Evolutionary conservation across 1,140 invertebrate species (phyloP).

Genomic region (Mya arenaria): DNA sequence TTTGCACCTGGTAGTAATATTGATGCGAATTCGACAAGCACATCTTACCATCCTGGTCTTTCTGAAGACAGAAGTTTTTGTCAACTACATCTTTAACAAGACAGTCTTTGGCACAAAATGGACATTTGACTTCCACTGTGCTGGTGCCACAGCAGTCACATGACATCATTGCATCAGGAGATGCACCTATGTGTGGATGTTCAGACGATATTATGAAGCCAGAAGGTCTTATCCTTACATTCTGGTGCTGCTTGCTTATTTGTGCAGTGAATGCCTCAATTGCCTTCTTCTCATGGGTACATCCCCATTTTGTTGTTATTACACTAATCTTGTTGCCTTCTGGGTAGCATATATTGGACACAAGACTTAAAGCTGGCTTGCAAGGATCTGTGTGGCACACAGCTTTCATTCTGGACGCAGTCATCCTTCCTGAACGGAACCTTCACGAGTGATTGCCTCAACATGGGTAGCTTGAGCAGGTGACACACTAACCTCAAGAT

Average conservation of each 20-base stretch:
- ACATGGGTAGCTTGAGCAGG: background rate
- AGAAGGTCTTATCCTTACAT: background rate
- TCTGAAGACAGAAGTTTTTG: background rate
- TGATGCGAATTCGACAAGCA: conserved; percentile 11
- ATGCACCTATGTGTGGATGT: conserved; percentile 41
- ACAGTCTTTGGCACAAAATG: too few species aligned
- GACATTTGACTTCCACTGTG: conserved; percentile 49
- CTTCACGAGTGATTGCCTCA: conserved; percentile 14
- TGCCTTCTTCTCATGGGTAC: conserved; percentile 3
- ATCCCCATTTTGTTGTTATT: conserved; percentile 5
- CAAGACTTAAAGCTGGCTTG: conserved; percentile 5
- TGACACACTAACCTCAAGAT: background rate
- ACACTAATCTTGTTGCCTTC: background rate
- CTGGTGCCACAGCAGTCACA: conserved; percentile 53
- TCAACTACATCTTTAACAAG: background rate
- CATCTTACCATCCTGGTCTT: background rate
- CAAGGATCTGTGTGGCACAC: background rate
- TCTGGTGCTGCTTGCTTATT: too few species aligned
- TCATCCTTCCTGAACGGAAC: conserved; percentile 18
- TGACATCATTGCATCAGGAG: conserved; percentile 27
- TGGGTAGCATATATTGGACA: background rate
- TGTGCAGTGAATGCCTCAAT: too few species aligned
- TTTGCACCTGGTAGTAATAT: conserved; percentile 51
- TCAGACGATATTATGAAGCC: conserved; percentile 12
- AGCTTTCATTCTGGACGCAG: background rate